Conservation (phyloP, 2,113 vertebrate genomes). For the Upupa epops region DNA sequence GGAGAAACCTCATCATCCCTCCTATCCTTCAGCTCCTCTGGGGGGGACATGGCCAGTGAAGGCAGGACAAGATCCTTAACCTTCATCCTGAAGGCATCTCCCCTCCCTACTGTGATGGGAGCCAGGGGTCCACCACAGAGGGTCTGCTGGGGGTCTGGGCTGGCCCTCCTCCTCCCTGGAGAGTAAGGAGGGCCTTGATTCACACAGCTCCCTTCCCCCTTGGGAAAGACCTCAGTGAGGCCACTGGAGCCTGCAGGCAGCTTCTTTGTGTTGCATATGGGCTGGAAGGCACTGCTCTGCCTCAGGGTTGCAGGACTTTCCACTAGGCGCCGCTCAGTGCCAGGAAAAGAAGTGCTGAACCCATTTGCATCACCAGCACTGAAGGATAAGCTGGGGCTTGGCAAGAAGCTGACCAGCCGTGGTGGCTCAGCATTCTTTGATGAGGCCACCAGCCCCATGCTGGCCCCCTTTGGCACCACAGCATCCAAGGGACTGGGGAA, state of each 20-base stretch:
- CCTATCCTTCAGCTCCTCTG: background rate
- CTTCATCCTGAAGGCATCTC: background rate
- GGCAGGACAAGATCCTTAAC: background rate
- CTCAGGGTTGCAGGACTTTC: background rate
- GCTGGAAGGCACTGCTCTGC: slow-evolving; percentile 65
- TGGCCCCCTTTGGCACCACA: background rate
- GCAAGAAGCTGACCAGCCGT: slow-evolving; percentile 51
- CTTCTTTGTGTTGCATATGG: background rate
- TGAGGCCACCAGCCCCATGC: rapidly evolving
- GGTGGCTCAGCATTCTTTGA: slow-evolving; percentile 56
- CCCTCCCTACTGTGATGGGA: background rate
- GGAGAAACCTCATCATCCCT: background rate
- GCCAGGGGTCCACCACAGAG: rapidly evolving
- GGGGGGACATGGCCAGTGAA: rapidly evolving
- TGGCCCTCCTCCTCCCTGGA: background rate
- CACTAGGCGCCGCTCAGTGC: background rate
- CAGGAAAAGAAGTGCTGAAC: rapidly evolving
- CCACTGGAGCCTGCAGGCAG: background rate
- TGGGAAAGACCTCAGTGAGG: rapidly evolving
- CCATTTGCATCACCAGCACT: rapidly evolving
- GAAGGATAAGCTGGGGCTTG: background rate
- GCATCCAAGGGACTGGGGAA: slow-evolving; percentile 53
- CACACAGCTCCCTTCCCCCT: background rate
- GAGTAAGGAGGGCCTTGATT: background rate
- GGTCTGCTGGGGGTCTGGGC: background rate